phyloP scores from a whole-genome alignment of 2,113 vertebrate species.

The Sebastes schlegelii region DNA sequence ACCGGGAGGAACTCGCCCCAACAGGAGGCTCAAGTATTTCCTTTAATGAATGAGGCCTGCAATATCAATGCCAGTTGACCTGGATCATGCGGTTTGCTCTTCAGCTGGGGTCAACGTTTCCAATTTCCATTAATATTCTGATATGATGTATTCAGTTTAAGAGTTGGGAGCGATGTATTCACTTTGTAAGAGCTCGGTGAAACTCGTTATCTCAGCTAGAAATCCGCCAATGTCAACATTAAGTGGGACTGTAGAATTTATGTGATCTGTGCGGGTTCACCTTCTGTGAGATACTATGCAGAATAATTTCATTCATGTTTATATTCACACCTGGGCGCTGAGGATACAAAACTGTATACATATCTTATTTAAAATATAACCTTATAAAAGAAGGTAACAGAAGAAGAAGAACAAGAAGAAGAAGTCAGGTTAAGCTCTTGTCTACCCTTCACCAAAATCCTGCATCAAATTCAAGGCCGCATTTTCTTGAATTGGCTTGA shows the following conservation, averaged over 20 bases:
- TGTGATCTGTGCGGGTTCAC: constrained; percentile 24
- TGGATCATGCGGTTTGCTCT: constrained; percentile 52
- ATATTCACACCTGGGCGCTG: constrained; percentile 3
- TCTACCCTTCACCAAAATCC: constrained; percentile 24
- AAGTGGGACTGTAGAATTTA: constrained; percentile 9
- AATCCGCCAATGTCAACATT: constrained; percentile 24
- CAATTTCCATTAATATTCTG: constrained; percentile 58
- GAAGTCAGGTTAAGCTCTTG: constrained; percentile 18
- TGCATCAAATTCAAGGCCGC: constrained; percentile 58
- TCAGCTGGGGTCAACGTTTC: constrained; percentile 53
- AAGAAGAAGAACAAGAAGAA: background rate
- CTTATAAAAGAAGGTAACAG: background rate
- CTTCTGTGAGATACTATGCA: constrained; percentile 19
- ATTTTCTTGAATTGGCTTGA: constrained; percentile 65
- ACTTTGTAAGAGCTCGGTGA: constrained; percentile 35
- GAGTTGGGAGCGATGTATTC: constrained; percentile 26
- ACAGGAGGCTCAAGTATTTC: constrained; percentile 57
- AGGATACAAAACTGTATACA: background rate
- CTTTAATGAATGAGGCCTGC: constrained; percentile 58
- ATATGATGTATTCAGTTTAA: constrained; percentile 41
- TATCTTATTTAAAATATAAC: constrained; percentile 9
- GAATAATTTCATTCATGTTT: background rate
- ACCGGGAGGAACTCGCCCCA: constrained; percentile 19
- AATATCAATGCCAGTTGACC: constrained; percentile 48
- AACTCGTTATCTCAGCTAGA: constrained; percentile 53